Evolutionary conservation across 2,888 invertebrate genomes (phyloP).

Genomic region (Dynastes hyllus): DNA sequence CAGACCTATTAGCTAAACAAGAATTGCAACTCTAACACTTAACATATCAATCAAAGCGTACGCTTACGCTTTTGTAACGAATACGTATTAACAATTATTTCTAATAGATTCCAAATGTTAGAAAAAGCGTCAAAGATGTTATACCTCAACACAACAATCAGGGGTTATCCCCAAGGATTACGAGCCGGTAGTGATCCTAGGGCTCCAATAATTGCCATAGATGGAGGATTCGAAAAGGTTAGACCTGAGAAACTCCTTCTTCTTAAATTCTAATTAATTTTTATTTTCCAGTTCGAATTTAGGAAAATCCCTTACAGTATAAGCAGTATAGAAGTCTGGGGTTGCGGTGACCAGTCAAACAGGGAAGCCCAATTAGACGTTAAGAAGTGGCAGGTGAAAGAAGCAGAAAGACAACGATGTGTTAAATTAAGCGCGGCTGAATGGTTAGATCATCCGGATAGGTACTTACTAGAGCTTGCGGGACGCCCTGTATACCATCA

Average conservation of each 20-base stretch:
- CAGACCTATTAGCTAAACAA: too few relatives aligned
- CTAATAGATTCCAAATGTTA: constrained; percentile 73
- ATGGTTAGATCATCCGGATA: constrained; percentile 97
- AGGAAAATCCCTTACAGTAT: constrained; percentile 80
- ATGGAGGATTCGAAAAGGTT: constrained; percentile 82
- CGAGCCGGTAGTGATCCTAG: constrained; percentile 88
- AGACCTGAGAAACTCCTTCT: neutral
- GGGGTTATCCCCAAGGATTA: constrained; percentile 90
- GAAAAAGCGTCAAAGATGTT: constrained; percentile 84
- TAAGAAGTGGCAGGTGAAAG: constrained; percentile 91
- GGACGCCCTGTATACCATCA: constrained; percentile 88
- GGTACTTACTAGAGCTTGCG: constrained; percentile 90
- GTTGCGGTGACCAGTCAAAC: constrained; percentile 86
- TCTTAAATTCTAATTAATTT: constrained; percentile 6
- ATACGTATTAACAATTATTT: too few relatives aligned
- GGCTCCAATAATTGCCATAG: constrained; percentile 82
- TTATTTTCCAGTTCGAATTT: constrained; percentile 73
- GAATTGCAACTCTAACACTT: too few relatives aligned
- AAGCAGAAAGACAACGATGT: constrained; percentile 88
- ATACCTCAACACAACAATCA: constrained; percentile 87
- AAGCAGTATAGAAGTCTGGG: constrained; percentile 84
- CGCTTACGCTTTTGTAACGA: too few relatives aligned
- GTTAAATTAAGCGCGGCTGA: constrained; percentile 92
- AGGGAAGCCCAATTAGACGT: constrained; percentile 90
- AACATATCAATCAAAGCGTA: too few relatives aligned